Evolutionary conservation across 1,140 invertebrate genomes (phyloP), one percentile per base, ranked within the genome.

Genomic region (Hirudo medicinalis): DNA sequence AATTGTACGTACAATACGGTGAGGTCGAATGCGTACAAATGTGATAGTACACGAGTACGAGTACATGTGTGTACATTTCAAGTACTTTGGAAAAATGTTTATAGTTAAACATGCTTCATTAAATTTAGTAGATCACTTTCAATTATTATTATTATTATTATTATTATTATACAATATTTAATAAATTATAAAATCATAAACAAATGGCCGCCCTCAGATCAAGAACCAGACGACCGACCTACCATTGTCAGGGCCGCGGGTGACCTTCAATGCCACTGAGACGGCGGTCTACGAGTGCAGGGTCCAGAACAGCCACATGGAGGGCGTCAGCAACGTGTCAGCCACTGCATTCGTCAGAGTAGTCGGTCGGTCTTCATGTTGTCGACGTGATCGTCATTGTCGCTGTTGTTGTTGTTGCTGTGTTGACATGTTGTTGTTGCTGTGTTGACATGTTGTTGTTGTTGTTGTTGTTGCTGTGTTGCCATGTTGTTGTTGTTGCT

Each of bases 281-380:
- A 76, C 76, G 8, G 76, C 76, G 36, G 76, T 76, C 49, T 81
- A 78, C 73, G 79, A 80, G 11, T 81, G 80, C 70, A 73, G 72
- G 25, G 80, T 79, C 19, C 72, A 74, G 43, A 81, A 80, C 72
- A 71, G 74, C 22, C 69, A 74, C 32, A 63, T 57, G 15, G 72
- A 54, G 60, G 75, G 40, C 53, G 67, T 53, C 72, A 75, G 54
- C 54, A 71, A 60, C 29, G 66, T 17, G 22, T 67, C 22, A 66
- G 70, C n/a, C 72, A 73, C 40, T 27, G 57, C 54, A 71, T 72
- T 54, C 27, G 72, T 72, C n/a, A 69, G 49, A 43, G 49, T 72
- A 9, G 54, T 54, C 15, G 43, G 67, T 69, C 15, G 43, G 43
- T 49, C 13, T 49, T 49, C 43, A 9, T 5, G 43, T 63, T 29